phyloP scores from a whole-genome alignment of 2,797 vertebrate species.

The Distichodus sexfasciatus region DNA sequence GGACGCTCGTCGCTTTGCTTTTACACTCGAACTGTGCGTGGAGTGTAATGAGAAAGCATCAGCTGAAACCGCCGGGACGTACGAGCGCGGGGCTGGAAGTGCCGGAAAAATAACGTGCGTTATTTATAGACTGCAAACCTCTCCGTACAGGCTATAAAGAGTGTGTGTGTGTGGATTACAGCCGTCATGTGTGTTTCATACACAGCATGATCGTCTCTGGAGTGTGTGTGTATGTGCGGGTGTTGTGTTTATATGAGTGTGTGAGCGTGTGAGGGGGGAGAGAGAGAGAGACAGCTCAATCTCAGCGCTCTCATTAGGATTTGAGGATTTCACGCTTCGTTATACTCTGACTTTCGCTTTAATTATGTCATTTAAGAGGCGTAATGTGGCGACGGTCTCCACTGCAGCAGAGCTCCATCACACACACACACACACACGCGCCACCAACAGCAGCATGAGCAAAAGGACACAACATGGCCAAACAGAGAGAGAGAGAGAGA shows the following conservation, averaged over 20 bases:
- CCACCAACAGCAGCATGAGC: conserved; percentile 21
- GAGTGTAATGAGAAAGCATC: background rate
- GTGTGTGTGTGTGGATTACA: conserved; percentile 6
- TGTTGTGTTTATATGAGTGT: background rate
- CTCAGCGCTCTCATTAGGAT: conserved; percentile 49
- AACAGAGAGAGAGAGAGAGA: too few relatives aligned
- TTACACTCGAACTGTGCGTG: conserved; percentile 5
- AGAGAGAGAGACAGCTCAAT: conserved; percentile 36
- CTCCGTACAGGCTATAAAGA: background rate
- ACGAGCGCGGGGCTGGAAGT: background rate
- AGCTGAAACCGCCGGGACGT: conserved; percentile 10
- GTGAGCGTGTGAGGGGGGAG: background rate
- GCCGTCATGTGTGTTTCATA: background rate
- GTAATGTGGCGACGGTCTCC: conserved; percentile 29
- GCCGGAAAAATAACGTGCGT: background rate
- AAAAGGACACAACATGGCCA: too few relatives aligned
- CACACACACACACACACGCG: conserved; percentile 17
- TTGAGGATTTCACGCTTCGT: conserved; percentile 54
- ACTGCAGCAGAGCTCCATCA: conserved; percentile 34
- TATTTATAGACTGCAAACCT: background rate
- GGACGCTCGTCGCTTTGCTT: conserved; percentile 1
- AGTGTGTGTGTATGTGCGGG: background rate
- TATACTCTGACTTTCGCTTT: conserved; percentile 51
- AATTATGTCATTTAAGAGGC: conserved; percentile 49
- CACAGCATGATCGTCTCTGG: background rate